phyloP scores from a whole-genome alignment of 2,113 vertebrate genomes.

The Gasterosteus aculeatus region DNA sequence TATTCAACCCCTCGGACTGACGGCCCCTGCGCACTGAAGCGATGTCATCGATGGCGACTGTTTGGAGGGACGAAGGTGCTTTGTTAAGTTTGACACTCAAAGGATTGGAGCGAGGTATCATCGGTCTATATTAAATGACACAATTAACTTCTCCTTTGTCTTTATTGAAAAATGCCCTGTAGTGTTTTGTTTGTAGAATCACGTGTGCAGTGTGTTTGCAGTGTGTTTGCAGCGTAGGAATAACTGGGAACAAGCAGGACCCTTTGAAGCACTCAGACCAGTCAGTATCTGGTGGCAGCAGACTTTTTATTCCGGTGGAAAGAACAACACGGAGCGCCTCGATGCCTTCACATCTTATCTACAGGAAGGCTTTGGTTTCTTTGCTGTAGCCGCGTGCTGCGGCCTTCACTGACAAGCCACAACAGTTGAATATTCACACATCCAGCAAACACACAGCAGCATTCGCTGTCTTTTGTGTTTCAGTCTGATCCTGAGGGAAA shows the following conservation, averaged over 20 bases:
- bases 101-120: not conserved
- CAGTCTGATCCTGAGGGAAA: not conserved
- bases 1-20: constrained; percentile 90
- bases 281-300: constrained; percentile 20
- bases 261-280: not conserved
- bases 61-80: not conserved
- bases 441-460: not conserved
- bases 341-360: constrained; percentile 50
- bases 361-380: constrained; percentile 59
- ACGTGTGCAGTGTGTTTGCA: constrained; percentile 19
- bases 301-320: constrained; percentile 3
- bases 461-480: not conserved
- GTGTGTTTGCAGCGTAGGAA: not conserved
- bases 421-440: not conserved
- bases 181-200: constrained; percentile 1
- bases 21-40: constrained; percentile 91
- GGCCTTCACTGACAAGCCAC: constrained; percentile 16
- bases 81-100: not conserved
- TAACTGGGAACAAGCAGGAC: not conserved
- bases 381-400: not conserved
- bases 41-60: constrained; percentile 94
- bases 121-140: too few species aligned
- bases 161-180: not conserved
- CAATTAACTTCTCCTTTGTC: not conserved
- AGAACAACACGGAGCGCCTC: not conserved